Percentiles rank a stretch among this genome's conserved stretches.
phyloP scores from a whole-genome alignment of 2,797 vertebrate genomes.

The Rhynchotus rufescens region DNA sequence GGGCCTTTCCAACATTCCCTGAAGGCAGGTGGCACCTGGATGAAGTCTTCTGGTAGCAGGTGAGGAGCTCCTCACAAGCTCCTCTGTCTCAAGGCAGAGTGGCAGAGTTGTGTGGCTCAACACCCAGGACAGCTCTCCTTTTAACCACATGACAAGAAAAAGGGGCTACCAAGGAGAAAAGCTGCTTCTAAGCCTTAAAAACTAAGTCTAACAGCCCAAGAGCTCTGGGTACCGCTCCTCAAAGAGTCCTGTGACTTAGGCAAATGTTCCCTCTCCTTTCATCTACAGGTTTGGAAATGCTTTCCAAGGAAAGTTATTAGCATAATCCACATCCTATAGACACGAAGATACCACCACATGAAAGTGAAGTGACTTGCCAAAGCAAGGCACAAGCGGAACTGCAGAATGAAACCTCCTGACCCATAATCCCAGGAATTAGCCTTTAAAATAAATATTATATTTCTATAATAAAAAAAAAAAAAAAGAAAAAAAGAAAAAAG shows the following conservation, averaged over 20 bases:
- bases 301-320: not conserved
- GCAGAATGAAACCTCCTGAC: slow-evolving; percentile 24
- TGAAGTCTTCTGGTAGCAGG: not conserved
- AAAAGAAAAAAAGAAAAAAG: slow-evolving; percentile 18
- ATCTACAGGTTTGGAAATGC: not conserved
- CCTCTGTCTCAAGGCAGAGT: not conserved
- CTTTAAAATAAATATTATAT: slow-evolving; percentile 31
- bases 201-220: not conserved
- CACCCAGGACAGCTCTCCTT: not conserved
- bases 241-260: not conserved
- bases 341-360: not conserved
- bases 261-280: not conserved
- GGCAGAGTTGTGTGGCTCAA: not conserved
- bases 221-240: not conserved
- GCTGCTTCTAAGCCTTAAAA: not conserved
- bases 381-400: not conserved
- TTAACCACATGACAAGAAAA: not conserved
- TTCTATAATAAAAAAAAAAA: slow-evolving; percentile 46
- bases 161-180: not conserved
- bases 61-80: not conserved
- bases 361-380: not conserved
- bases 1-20: not conserved
- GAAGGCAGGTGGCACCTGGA: not conserved
- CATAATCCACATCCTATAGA: not conserved
- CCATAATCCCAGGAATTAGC: not conserved